Evolutionary conservation across 2,888 invertebrate species (phyloP).

Genomic region (Leptinotarsa rubiginosa): DNA sequence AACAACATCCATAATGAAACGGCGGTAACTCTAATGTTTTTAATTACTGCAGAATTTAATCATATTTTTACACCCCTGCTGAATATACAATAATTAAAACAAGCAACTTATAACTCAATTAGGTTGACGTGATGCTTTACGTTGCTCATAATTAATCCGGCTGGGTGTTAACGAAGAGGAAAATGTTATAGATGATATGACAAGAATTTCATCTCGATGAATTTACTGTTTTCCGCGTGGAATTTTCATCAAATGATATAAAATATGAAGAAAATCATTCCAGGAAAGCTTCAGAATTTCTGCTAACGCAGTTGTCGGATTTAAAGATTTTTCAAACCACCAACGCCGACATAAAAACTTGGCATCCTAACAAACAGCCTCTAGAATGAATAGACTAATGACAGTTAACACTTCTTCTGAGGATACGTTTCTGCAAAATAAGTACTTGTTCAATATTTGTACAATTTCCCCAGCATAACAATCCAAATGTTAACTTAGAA

Average conservation of each 20-base stretch:
- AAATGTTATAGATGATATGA: conserved; percentile 50
- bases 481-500: no score
- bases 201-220: conserved; percentile 44
- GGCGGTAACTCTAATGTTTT: conserved; percentile 36
- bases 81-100: conserved; percentile 47
- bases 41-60: conserved; percentile 42
- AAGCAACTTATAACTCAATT: conserved; percentile 55
- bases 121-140: conserved; percentile 42
- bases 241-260: background rate
- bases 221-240: background rate
- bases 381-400: no score
- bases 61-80: conserved; percentile 33
- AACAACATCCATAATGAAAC: conserved; percentile 34
- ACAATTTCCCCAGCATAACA: no score
- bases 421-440: no score
- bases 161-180: conserved; percentile 51
- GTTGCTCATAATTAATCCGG: conserved; percentile 51
- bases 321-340: no score
- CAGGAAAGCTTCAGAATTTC: no score
- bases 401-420: no score
- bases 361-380: no score
- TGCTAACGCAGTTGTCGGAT: no score
- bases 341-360: no score
- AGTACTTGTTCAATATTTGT: no score
- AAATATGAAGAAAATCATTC: background rate